Evolutionary conservation across 2,113 vertebrate species (phyloP), one percentile per base, ranked within the genome.

Genomic region (Himantopus leucocephalus): DNA sequence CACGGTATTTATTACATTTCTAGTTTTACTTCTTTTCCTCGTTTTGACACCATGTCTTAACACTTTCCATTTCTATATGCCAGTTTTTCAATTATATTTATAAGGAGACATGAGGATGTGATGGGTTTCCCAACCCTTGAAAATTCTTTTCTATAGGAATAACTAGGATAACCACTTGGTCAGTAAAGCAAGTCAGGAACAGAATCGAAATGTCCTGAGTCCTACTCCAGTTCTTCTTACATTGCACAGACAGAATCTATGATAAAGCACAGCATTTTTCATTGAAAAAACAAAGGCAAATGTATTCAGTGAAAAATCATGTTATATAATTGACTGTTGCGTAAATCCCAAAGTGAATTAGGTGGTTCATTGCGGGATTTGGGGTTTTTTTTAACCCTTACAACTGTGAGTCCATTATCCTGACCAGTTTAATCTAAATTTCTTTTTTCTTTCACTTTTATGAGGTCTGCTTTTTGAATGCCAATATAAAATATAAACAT

Each of bases 381-480:
- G 66, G 7, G 4, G 0, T 0, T 0, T 18, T 48, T 48, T 83
- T 52, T 26, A 41, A 53, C 5, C 5, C 9, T 70, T 60, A 29
- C 6, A 76, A 30, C 37, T 60, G 2, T 20, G 35, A 82, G 16
- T 30, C 50, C 19, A 34, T 45, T 75, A 53, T 26, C 18, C 29
- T 55, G 43, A 47, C 3, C 8, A 35, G 14, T 67, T 74, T n/a
- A 27, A 78, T 24, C 23, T 68, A 52, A 34, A 39, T 34, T 53
- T 37, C 5, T 43, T 24, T 37, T n/a, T 88, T 32, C 24, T 88
- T 70, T 75, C 12, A n/a, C 6, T 64, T 86, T 32, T 19, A 70
- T 21, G 19, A 72, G 4, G 7, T 56, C 24, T 73, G 17, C 11
- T 74, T 83, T 95, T 41, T 37, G 37, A 89, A 84, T 23, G 12